Percentiles rank a stretch among this genome's conserved stretches.
These are phyloP conservation scores for Chrysolina haemoptera DNA, from an alignment of 2,888 invertebrate species.

Conservation along the genomic window DNA sequence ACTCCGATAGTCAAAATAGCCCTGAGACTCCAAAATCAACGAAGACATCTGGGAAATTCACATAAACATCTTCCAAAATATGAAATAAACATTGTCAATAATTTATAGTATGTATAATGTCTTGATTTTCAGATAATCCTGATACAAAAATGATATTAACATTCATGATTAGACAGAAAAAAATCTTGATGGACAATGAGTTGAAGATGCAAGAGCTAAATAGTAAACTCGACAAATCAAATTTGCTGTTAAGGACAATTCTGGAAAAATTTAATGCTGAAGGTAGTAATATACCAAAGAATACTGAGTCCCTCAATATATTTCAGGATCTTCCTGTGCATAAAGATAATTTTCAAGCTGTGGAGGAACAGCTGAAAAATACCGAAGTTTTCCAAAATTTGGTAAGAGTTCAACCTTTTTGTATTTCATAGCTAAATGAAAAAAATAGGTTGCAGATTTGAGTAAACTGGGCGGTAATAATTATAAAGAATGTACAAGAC, in stretches of 20 bases:
- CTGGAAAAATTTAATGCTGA: background rate
- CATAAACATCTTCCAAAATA: background rate
- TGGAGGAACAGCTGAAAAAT: background rate
- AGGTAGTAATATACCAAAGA: background rate
- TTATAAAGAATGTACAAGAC: constrained; percentile 8
- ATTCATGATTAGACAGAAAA: background rate
- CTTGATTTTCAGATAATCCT: background rate
- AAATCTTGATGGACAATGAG: background rate
- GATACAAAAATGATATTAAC: background rate
- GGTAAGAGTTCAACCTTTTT: background rate
- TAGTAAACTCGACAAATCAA: background rate
- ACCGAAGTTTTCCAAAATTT: background rate
- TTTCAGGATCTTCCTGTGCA: background rate
- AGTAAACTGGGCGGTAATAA: background rate
- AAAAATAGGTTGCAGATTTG: background rate
- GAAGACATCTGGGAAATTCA: background rate
- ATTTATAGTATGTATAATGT: background rate
- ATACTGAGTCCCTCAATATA: background rate
- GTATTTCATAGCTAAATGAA: background rate
- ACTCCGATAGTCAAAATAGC: background rate
- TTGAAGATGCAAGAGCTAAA: background rate
- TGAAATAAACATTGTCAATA: background rate
- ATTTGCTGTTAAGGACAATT: background rate
- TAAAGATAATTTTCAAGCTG: background rate
- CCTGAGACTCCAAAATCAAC: constrained; percentile 1